These are phyloP conservation scores for Aphidius ervi DNA, from an alignment of 1,140 invertebrate species.

Conservation along the genomic window DNA sequence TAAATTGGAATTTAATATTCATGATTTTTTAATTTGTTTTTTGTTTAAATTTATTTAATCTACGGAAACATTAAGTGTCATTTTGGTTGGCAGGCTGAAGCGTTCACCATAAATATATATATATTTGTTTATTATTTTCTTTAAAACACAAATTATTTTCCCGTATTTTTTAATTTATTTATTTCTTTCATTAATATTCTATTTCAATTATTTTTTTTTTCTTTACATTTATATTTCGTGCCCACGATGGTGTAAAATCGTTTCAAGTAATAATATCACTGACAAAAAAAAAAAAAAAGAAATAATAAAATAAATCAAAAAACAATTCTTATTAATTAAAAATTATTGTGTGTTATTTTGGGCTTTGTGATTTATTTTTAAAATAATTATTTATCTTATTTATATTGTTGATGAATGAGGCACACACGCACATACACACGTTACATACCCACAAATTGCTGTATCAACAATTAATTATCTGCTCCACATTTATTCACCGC, in stretches of 20 bases:
- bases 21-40: conserved; percentile 3
- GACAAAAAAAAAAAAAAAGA: conserved; percentile 18
- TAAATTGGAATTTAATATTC: neutral
- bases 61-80: conserved; percentile 34
- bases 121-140: neutral
- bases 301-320: conserved; percentile 21
- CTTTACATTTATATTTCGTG: neutral
- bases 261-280: conserved; percentile 30
- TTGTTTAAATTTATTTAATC: conserved; percentile 24
- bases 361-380: conserved; percentile 3
- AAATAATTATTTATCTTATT: conserved; percentile 7
- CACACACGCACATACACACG: neutral
- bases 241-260: conserved; percentile 38
- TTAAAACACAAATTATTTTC: neutral
- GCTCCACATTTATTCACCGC: conserved; percentile 4
- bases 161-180: neutral
- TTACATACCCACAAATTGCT: neutral
- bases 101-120: conserved; percentile 32
- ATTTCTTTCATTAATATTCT: conserved; percentile 1
- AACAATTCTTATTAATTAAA: conserved; percentile 6
- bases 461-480: conserved; percentile 3
- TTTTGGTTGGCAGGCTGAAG: conserved; percentile 45
- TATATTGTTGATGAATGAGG: conserved; percentile 2
- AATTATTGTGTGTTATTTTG: conserved; percentile 12
- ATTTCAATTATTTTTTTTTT: conserved; percentile 22